Percentiles rank a stretch among this genome's conserved stretches.
Conservation (phyloP, 2,797 vertebrate genomes). For the Neoniphon sammara region DNA sequence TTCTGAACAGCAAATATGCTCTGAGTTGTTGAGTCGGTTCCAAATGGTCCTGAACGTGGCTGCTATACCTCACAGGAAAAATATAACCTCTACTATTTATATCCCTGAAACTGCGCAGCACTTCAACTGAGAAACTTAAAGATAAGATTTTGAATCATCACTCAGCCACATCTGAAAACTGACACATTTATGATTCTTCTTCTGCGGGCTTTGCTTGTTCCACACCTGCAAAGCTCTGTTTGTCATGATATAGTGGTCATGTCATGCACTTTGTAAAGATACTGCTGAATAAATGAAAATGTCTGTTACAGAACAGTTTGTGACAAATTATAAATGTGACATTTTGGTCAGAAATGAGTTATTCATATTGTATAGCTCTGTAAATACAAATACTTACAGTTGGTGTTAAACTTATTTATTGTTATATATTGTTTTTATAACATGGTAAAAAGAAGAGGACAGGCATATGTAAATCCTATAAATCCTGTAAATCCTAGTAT, state of each 20-base stretch:
- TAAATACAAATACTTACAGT: too few relatives aligned
- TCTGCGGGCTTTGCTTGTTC: not conserved
- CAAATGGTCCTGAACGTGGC: constrained; percentile 11
- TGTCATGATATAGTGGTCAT: not conserved
- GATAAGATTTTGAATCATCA: constrained; percentile 12
- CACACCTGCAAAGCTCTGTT: not conserved
- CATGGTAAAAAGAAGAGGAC: too few relatives aligned
- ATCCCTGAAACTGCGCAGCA: not conserved
- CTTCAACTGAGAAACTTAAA: constrained; percentile 1
- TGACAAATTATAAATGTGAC: too few relatives aligned
- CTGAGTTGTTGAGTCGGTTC: constrained; percentile 22
- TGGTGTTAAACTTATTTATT: too few relatives aligned
- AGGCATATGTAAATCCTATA: too few relatives aligned
- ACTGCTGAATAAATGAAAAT: not conserved
- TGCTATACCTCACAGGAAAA: constrained; percentile 1
- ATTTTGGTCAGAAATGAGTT: too few relatives aligned
- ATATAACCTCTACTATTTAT: constrained; percentile 4
- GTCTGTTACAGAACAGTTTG: too few relatives aligned
- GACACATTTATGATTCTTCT: not conserved
- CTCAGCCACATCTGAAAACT: constrained; percentile 15
- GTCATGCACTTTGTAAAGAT: not conserved
- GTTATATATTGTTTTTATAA: too few relatives aligned
- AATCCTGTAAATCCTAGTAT: too few relatives aligned
- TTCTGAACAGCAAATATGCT: constrained; percentile 28
- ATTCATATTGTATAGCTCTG: too few relatives aligned